Conservation (phyloP, 2,113 vertebrate genomes). For the Embiotoca jacksoni region DNA sequence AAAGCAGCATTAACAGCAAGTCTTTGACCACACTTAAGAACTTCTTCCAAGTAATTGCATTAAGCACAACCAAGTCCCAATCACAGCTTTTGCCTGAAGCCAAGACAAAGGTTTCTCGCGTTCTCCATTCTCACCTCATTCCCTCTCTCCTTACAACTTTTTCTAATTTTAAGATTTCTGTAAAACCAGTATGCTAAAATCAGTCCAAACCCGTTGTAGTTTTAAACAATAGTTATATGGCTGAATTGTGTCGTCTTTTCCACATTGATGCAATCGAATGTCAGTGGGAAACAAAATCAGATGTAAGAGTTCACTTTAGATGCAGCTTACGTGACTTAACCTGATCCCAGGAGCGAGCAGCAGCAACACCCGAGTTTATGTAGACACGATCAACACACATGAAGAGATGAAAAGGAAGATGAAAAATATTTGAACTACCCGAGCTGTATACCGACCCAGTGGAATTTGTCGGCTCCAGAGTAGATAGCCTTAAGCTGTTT, state of each 20-base stretch:
- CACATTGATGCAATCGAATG: constrained; percentile 13
- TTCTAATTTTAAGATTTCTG: background rate
- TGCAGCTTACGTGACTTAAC: background rate
- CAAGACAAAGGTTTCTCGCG: background rate
- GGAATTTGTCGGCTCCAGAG: background rate
- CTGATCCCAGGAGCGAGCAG: background rate
- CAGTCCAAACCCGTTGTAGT: too few species aligned
- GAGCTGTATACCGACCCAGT: background rate
- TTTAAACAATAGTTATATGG: background rate
- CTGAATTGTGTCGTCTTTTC: background rate
- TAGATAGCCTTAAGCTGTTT: constrained; percentile 30
- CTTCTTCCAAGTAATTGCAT: background rate
- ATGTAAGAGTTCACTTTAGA: background rate
- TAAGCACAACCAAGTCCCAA: background rate
- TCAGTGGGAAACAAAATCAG: constrained; percentile 11
- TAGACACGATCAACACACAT: background rate
- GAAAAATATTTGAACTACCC: background rate
- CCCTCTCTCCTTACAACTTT: background rate
- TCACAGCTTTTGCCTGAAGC: background rate
- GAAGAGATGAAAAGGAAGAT: background rate
- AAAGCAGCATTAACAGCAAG: background rate
- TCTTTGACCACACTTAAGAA: background rate
- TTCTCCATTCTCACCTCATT: background rate
- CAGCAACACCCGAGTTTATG: background rate
- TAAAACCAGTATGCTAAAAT: background rate